Evolutionary conservation across 2,113 vertebrate genomes (phyloP).

Genomic region (Gambusia affinis): DNA sequence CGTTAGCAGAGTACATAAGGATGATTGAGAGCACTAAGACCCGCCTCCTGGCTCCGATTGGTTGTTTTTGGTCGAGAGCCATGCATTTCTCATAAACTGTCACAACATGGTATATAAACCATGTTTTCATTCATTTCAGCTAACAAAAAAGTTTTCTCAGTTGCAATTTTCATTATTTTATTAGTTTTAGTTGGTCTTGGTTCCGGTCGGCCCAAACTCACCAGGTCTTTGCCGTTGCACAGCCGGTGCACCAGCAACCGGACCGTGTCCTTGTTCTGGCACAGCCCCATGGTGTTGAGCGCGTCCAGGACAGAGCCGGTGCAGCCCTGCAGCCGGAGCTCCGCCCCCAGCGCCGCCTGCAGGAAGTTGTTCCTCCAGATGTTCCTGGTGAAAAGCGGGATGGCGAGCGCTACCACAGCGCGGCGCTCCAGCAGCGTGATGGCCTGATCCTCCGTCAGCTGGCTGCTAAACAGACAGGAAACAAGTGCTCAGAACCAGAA

Average conservation of each 20-base stretch:
- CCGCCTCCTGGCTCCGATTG: no score
- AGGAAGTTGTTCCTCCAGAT: constrained; percentile 75
- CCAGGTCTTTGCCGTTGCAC: constrained; percentile 33
- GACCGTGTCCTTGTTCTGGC: constrained; percentile 74
- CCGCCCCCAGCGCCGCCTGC: constrained; percentile 69
- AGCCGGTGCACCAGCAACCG: constrained; percentile 60
- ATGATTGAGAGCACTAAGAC: no score
- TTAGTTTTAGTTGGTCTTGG: no score
- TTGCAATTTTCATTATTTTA: no score
- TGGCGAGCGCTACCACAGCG: constrained; percentile 62
- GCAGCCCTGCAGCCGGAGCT: constrained; percentile 69
- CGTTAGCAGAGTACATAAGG: no score
- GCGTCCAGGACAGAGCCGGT: constrained; percentile 61
- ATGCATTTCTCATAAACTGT: no score
- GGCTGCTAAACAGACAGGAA: constrained; percentile 36
- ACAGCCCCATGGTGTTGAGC: constrained; percentile 72
- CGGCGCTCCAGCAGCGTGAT: constrained; percentile 62
- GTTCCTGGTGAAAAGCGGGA: constrained; percentile 74
- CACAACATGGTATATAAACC: no score
- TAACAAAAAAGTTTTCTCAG: no score
- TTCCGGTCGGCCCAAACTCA: constrained; percentile 34
- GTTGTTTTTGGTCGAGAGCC: no score
- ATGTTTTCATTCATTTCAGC: no score
- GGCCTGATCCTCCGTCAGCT: constrained; percentile 66
- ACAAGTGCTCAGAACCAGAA: neutral